A percentile compares a stretch with the other conserved stretches of the same genome.
Conservation (phyloP, 2,113 vertebrate species). For the Saguinus imperator region DNA sequence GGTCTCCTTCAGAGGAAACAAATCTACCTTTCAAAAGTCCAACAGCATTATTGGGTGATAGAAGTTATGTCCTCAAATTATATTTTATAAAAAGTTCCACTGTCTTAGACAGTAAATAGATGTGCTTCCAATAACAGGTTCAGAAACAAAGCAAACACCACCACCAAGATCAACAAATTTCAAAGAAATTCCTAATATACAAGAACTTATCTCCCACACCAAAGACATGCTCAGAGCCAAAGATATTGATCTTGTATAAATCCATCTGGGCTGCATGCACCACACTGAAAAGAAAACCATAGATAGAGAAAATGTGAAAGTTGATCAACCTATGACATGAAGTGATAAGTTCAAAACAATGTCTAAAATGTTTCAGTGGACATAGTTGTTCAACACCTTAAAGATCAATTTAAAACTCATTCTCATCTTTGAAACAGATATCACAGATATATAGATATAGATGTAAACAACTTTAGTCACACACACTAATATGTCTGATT, state of each 20-base stretch:
- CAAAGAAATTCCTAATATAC: background rate
- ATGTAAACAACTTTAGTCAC: constrained; percentile 68
- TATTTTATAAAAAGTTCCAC: constrained; percentile 1
- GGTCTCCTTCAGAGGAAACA: background rate
- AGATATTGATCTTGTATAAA: constrained; percentile 22
- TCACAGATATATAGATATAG: constrained; percentile 56
- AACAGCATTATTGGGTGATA: background rate
- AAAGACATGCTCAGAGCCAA: background rate
- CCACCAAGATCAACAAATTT: constrained; percentile 40
- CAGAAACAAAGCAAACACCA: constrained; percentile 49
- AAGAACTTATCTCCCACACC: background rate
- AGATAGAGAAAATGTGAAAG: constrained; percentile 53
- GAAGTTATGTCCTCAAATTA: constrained; percentile 7
- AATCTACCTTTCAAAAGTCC: background rate
- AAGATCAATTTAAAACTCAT: constrained; percentile 75
- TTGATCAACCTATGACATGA: constrained; percentile 60
- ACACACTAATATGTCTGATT: constrained; percentile 67
- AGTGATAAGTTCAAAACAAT: constrained; percentile 63
- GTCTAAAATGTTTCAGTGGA: constrained; percentile 56
- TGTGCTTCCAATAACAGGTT: constrained; percentile 21
- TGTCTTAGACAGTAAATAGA: background rate
- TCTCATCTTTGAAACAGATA: constrained; percentile 54
- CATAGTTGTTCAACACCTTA: constrained; percentile 61
- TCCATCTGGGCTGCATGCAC: background rate
- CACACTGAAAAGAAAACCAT: background rate